Percentiles rank a stretch among this genome's conserved stretches.
These are phyloP conservation scores for Halocynthia roretzi DNA, from an alignment of 23 tunicate genomes.

Conservation along the genomic window DNA sequence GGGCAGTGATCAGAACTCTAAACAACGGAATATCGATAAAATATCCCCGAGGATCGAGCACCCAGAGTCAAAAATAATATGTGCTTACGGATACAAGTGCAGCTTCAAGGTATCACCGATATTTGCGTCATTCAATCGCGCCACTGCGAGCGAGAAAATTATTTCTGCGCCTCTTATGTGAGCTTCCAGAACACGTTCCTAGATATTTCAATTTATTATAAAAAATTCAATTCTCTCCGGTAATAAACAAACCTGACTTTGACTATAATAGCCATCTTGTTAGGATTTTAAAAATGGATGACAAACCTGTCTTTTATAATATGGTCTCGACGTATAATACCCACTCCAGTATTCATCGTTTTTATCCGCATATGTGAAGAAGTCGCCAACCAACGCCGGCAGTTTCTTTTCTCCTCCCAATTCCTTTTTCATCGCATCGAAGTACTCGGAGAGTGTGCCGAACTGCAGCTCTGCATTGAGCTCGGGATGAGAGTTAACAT, in stretches of 20 bases:
- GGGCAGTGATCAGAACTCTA: constrained; percentile 46
- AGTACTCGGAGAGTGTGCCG: constrained; percentile 91
- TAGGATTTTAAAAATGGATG: too few species aligned
- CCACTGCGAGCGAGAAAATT: constrained; percentile 54
- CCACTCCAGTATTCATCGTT: constrained; percentile 99
- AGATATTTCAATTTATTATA: background rate
- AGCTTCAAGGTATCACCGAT: constrained; percentile 12
- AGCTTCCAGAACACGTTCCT: constrained; percentile 78
- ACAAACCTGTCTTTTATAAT: constrained; percentile 67
- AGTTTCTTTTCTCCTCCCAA: constrained; percentile 53
- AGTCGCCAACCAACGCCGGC: constrained; percentile 92
- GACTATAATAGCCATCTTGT: too few species aligned
- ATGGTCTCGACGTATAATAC: constrained; percentile 81
- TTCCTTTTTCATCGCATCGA: constrained; percentile 71
- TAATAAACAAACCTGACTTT: too few species aligned
- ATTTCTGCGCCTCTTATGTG: constrained; percentile 87
- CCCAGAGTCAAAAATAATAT: background rate
- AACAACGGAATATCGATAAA: too few species aligned
- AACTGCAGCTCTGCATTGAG: constrained; percentile 81
- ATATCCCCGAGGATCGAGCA: too few species aligned
- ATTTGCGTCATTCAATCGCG: constrained; percentile 32
- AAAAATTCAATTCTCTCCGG: background rate
- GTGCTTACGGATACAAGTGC: constrained; percentile 57
- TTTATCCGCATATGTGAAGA: constrained; percentile 95
- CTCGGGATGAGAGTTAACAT: constrained; percentile 77